Conservation (phyloP, 2,113 vertebrate species). For the Cyanistes caeruleus region DNA sequence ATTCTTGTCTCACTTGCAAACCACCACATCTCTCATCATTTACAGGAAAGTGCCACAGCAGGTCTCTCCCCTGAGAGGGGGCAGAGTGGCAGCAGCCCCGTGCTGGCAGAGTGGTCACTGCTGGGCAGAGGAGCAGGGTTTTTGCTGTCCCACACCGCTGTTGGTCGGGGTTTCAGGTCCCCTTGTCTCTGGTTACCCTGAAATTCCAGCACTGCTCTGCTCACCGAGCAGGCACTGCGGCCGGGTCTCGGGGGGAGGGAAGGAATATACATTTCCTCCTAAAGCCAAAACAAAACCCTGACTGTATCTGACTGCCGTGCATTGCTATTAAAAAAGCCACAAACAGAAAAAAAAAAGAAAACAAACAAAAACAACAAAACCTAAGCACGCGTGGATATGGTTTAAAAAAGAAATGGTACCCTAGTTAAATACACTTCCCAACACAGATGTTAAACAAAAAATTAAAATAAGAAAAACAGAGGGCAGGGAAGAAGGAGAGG, state of each 20-base stretch:
- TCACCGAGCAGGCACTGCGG: not conserved
- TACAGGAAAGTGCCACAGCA: not conserved
- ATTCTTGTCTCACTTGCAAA: not conserved
- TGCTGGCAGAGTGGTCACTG: not conserved
- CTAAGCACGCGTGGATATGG: not conserved
- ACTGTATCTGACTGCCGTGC: not conserved
- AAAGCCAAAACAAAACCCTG: slow-evolving; percentile 34
- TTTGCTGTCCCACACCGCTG: not conserved
- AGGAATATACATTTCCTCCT: not conserved
- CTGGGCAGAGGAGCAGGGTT: not conserved
- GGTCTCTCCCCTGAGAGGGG: not conserved
- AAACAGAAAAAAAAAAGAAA: rapidly evolving
- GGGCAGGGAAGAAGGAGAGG: not conserved
- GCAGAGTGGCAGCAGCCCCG: not conserved
- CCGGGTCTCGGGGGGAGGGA: not conserved
- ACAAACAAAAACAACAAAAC: no score
- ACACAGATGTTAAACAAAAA: not conserved
- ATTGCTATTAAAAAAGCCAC: not conserved
- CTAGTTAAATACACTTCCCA: not conserved
- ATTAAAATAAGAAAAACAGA: not conserved
- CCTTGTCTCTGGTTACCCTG: not conserved
- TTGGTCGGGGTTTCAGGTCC: rapidly evolving
- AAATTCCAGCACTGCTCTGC: not conserved
- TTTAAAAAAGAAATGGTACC: not conserved
- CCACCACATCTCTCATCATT: not conserved